A percentile compares a stretch with the other conserved stretches of the same genome.
Evolutionary conservation across 2,113 vertebrate species (phyloP).

Genomic region (Callipepla californica): DNA sequence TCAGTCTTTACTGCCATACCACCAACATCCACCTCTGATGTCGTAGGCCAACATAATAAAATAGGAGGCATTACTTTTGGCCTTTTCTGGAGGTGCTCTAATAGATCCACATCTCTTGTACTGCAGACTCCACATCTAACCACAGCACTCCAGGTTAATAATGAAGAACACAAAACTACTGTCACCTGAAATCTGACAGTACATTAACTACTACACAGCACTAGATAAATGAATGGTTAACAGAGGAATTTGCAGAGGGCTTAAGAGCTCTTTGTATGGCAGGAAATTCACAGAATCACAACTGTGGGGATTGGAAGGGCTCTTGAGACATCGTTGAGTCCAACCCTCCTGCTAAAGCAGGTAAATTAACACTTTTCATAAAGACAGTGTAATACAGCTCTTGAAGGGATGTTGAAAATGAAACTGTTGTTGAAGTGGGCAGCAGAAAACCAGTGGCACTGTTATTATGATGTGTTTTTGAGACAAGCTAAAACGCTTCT

Average conservation of each 20-base stretch:
- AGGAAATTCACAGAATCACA: neutral
- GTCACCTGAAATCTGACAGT: neutral
- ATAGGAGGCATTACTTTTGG: neutral
- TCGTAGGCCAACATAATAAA: neutral
- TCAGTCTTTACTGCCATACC: neutral
- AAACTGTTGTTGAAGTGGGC: neutral
- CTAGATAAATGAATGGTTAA: neutral
- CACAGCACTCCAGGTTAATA: no score
- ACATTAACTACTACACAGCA: neutral
- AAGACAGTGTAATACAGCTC: neutral
- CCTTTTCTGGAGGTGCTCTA: no score
- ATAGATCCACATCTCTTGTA: no score
- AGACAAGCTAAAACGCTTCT: neutral
- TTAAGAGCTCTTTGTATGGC: neutral
- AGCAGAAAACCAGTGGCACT: neutral
- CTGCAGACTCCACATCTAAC: no score
- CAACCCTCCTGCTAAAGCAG: no score
- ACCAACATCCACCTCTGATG: no score
- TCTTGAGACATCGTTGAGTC: no score
- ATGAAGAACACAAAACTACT: no score
- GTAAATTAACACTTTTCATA: neutral
- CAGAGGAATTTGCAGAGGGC: neutral
- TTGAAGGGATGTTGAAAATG: neutral
- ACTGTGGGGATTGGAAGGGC: no score
- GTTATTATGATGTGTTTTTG: neutral